Evolutionary conservation across 2,113 vertebrate species (phyloP), one percentile per base, ranked within the genome.

Genomic region (Montifringilla adamsi): DNA sequence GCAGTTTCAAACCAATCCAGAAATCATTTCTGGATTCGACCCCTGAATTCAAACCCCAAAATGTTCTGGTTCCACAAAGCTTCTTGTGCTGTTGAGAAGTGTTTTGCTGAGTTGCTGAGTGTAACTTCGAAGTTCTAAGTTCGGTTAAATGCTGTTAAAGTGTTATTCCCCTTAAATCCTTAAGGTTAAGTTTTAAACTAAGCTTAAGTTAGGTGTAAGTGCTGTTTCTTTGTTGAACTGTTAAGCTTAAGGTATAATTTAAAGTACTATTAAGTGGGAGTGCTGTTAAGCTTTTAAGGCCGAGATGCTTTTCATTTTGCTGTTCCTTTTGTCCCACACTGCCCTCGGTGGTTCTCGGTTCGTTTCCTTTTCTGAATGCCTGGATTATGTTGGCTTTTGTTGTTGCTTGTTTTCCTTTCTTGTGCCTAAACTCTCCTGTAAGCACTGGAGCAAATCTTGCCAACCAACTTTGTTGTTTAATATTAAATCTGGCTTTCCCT

Each of bases 21-120:
- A 11, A 23, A 33, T 3, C 0, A 2, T 52, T 68, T 33, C 52
- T 16, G n/a, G n/a, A n/a, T n/a, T n/a, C n/a, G 73, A 30, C 0
- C 9, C 19, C 49, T 11, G 17, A 49, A 39, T 53, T 74, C 28
- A 66, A 84, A 35, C 28, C 47, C 11, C 13, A 11, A 74, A 53
- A 44, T 3, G 46, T 6, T 44, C 16, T 43, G 19, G 4, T 53
- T 87, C 84, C 56, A n/a, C 41, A 53, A 84, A 91, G 50, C 76
- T 66, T 35, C 23, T 15, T 2, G 19, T n/a, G 50, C 20, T 43
- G 46, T 13, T 43, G 79, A 8, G 6, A 39, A 28, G 9, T 2
- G 27, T 17, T 67, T 13, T 19, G 69, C 22, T 35, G 56, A 43
- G 46, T 16, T 52, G 20, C 33, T 10, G 4, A 13, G 12, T 23